These are phyloP conservation scores for Muricea muricata DNA, from an alignment of 92 coral and sea anemone genomes.

Conservation along the genomic window DNA sequence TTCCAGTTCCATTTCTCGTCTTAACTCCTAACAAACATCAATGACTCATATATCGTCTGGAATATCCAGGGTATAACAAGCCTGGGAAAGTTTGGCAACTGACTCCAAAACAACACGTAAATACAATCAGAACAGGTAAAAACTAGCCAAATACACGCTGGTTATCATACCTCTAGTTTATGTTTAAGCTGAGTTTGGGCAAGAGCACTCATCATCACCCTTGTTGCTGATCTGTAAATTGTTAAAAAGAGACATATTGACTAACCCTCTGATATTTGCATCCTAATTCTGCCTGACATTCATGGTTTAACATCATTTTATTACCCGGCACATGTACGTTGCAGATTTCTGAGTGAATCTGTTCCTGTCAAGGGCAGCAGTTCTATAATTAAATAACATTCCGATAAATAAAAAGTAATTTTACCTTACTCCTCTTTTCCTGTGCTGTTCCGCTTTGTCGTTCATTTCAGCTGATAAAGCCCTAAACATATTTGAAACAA, in stretches of 20 bases:
- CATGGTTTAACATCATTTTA: neutral
- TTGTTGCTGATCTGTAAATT: slow-evolving; percentile 76
- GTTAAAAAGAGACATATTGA: neutral
- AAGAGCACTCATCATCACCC: slow-evolving; percentile 61
- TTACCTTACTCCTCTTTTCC: slow-evolving; percentile 79
- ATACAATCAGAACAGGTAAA: too few relatives aligned
- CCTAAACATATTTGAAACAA: slow-evolving; percentile 50
- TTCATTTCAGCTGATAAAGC: slow-evolving; percentile 78
- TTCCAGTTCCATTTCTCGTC: slow-evolving; percentile 91
- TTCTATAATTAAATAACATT: neutral
- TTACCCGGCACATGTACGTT: too few relatives aligned
- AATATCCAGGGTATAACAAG: too few relatives aligned
- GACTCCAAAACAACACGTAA: too few relatives aligned
- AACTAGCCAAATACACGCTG: too few relatives aligned
- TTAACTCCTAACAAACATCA: slow-evolving; percentile 68
- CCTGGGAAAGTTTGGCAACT: too few relatives aligned
- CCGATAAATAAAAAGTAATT: neutral
- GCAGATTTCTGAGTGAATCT: too few relatives aligned
- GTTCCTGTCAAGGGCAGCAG: too few relatives aligned
- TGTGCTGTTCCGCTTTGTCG: slow-evolving; percentile 73
- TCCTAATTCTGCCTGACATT: neutral
- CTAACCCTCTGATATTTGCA: too few relatives aligned
- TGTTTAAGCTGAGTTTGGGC: slow-evolving; percentile 82
- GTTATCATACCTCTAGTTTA: slow-evolving; percentile 80
- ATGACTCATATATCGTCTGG: too few relatives aligned